Evolutionary conservation across 2,888 invertebrate genomes (phyloP).

Genomic region (Agriopis marginaria): DNA sequence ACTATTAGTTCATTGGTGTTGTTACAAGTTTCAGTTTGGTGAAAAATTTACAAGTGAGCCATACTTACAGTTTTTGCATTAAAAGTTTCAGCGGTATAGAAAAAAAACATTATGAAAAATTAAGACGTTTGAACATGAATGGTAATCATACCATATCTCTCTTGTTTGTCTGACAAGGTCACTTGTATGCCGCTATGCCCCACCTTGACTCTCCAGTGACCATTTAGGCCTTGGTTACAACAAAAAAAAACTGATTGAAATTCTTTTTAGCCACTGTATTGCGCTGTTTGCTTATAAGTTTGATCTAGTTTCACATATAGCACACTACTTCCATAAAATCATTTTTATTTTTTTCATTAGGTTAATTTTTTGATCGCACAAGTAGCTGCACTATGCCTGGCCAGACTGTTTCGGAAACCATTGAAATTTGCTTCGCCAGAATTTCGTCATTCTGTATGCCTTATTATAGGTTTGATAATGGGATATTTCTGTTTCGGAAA

Average conservation of each 20-base stretch:
- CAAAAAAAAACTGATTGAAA: background rate
- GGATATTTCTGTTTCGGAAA: constrained; percentile 96
- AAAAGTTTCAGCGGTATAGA: too few species aligned
- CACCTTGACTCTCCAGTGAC: background rate
- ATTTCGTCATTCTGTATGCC: constrained; percentile 92
- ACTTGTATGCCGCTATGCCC: background rate
- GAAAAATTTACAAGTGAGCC: too few species aligned
- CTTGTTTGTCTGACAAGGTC: background rate
- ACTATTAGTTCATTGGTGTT: too few species aligned
- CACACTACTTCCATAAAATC: constrained; percentile 58
- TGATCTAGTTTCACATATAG: constrained; percentile 45
- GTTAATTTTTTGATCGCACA: constrained; percentile 95
- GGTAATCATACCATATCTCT: too few species aligned
- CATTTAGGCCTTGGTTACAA: background rate
- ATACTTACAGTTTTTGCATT: too few species aligned
- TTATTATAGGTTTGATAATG: constrained; percentile 91
- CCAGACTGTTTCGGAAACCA: constrained; percentile 91
- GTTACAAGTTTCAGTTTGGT: too few species aligned
- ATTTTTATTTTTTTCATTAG: constrained; percentile 85
- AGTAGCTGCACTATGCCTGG: constrained; percentile 92
- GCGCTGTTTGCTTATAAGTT: constrained; percentile 31
- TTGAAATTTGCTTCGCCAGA: constrained; percentile 90
- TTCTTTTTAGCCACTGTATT: constrained; percentile 32
- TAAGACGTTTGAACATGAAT: too few species aligned
- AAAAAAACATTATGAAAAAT: too few species aligned